Evolutionary conservation across 2,797 vertebrate genomes (phyloP), one percentile per base, ranked within the genome.

Genomic region (Pangasius sanitwongsei): DNA sequence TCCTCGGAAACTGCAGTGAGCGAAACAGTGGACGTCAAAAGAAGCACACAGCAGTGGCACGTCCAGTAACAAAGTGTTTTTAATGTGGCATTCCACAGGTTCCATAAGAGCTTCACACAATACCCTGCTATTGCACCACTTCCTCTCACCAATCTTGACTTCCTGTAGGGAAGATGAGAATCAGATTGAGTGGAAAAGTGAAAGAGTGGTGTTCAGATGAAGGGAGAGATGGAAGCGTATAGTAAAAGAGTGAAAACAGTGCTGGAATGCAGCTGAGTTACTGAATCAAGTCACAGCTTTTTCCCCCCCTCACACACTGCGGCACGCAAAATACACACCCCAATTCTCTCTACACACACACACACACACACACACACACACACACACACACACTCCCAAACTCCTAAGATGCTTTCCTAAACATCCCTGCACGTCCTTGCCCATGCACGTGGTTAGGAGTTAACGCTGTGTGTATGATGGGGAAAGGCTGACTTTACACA

Each of bases 141-240:
- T 92, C 89, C 91, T 80, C 53, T 90, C 50, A 81, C 77, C 70
- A 67, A 67, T 80, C 70, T 37, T 87, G 37, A 89, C 87, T 91
- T 92, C 90, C 89, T 90, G 34, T 78, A 50, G 48, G n/a, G 81
- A 34, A 90, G 83, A 91, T 89, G 89, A 53, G 53, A 85, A 91
- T 87, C 77, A 63, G 85, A 81, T 65, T 1, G 55, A 6, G 70
- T 25, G 78, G 57, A 53, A 84, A 84, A 78, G 70, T 63, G 59
- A 86, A 37, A 25, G 16, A n/a, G 55, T 23, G 55, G 41, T 75
- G 86, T 48, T 78, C 31, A 70, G 81, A 72, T 25, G 25, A 31
- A 78, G 84, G 41, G 91, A 85, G 75, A 75, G 87, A 84, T 72
- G 82, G 85, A 75, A 57, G 84, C 84, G 82, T n/a, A n/a, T 61